phyloP scores from a whole-genome alignment of 2,888 invertebrate genomes.

The Chironomus tentans region DNA sequence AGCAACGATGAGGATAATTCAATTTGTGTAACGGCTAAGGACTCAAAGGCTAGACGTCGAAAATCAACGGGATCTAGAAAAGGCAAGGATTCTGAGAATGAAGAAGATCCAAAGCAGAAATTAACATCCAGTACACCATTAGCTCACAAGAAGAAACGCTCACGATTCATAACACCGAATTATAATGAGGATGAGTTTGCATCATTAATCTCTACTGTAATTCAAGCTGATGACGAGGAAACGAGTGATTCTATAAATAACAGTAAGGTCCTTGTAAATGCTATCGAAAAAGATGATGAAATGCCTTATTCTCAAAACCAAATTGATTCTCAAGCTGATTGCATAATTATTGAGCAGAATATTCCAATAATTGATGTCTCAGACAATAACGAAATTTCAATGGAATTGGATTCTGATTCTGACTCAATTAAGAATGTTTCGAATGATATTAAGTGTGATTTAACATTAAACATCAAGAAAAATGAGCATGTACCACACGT shows the following conservation, averaged over 20 bases:
- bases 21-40: too few species aligned
- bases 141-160: neutral
- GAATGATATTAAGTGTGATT: neutral
- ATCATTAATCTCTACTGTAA: neutral
- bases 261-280: neutral
- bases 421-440: neutral
- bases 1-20: too few species aligned
- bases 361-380: neutral
- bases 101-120: neutral
- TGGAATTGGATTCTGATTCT: neutral
- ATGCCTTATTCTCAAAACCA: neutral
- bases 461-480: conserved; percentile 1
- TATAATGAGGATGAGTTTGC: conserved; percentile 11
- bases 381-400: neutral
- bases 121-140: neutral
- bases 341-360: neutral
- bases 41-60: too few species aligned
- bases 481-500: neutral
- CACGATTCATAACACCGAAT: neutral
- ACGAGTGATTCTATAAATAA: neutral
- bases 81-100: neutral
- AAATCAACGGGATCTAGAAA: too few species aligned
- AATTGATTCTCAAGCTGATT: neutral
- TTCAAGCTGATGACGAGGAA: neutral
- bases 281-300: neutral